Percentiles rank a stretch among this genome's conserved stretches.
phyloP scores from a whole-genome alignment of 2,888 invertebrate species.

The Cryptocephalus moraei region DNA sequence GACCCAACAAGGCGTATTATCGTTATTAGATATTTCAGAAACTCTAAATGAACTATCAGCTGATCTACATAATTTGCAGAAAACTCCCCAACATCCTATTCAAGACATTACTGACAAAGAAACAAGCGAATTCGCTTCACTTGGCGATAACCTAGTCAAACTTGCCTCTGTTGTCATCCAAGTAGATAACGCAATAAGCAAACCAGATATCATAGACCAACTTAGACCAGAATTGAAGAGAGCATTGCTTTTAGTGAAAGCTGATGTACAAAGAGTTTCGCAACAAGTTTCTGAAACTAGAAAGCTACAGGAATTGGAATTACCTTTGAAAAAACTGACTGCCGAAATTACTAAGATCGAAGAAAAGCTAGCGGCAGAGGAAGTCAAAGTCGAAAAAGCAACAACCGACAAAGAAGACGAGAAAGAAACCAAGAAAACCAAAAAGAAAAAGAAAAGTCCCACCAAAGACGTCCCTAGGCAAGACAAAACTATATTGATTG shows the following conservation, averaged over 20 bases:
- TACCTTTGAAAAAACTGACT: background rate
- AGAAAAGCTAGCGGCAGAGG: no score
- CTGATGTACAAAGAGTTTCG: constrained; percentile 7
- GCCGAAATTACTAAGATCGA: background rate
- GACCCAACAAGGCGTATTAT: constrained; percentile 12
- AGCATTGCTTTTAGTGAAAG: constrained; percentile 11
- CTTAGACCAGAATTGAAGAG: constrained; percentile 12
- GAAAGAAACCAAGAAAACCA: no score
- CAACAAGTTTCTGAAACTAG: background rate
- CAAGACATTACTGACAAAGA: constrained; percentile 5
- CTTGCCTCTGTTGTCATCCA: constrained; percentile 13
- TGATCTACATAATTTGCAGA: constrained; percentile 3
- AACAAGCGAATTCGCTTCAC: background rate
- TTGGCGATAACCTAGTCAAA: constrained; percentile 17
- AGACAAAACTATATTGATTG: no score
- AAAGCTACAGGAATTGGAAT: background rate
- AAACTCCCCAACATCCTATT: background rate
- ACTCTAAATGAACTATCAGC: constrained; percentile 5
- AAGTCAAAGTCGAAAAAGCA: no score
- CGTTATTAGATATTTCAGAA: constrained; percentile 10
- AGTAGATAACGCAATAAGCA: constrained; percentile 6
- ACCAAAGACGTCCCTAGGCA: no score
- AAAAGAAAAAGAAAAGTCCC: no score
- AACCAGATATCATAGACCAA: constrained; percentile 10
- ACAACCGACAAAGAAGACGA: no score